Evolutionary conservation across 2,888 invertebrate genomes (phyloP), one percentile per base, ranked within the genome.

Genomic region (Ophion ventricosus): DNA sequence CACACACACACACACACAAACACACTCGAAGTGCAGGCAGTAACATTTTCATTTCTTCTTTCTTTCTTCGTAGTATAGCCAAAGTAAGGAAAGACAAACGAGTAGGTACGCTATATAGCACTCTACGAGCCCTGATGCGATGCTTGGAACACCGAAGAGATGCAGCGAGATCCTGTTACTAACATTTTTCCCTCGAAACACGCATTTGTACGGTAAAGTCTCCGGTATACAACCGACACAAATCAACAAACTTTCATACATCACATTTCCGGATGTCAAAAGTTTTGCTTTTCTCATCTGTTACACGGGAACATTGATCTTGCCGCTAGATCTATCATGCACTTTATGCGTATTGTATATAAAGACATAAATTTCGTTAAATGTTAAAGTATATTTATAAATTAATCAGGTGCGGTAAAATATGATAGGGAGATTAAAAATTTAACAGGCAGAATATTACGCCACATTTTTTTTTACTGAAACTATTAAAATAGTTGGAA

Each of bases 161-260:
- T 49, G 3, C 59, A 3, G 29, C 26, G 49, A 61, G 49, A 61
- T 78, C 61, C 61, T 29, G 69, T 26, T 43, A 10, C 77, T 20
- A 49, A 14, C 25, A 61, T 67, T 43, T 49, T 35, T 5, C 26
- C 14, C n/a, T 26, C 54, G 61, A 61, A 69, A 69, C 49, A 43
- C 17, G 17, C 35, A 69, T 69, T 78, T 63, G 29, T 29, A 29
- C 20, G 29, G 25, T 61, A 20, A 25, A 59, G 20, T 49, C 61
- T 78, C 54, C 20, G 26, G 40, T 40, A 25, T 43, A 59, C 25
- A 29, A 54, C 25, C 17, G 25, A 54, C 61, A 75, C 69, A 70
- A 79, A 75, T 79, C 74, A 75, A 79, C 63, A 75, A 79, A 64
- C 61, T 78, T 74, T 8, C 70, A 49, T 79, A n/a, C n/a, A 79